Evolutionary conservation across 1,140 invertebrate genomes (phyloP), one percentile per base, ranked within the genome.

Genomic region (Kradibia gibbosae): DNA sequence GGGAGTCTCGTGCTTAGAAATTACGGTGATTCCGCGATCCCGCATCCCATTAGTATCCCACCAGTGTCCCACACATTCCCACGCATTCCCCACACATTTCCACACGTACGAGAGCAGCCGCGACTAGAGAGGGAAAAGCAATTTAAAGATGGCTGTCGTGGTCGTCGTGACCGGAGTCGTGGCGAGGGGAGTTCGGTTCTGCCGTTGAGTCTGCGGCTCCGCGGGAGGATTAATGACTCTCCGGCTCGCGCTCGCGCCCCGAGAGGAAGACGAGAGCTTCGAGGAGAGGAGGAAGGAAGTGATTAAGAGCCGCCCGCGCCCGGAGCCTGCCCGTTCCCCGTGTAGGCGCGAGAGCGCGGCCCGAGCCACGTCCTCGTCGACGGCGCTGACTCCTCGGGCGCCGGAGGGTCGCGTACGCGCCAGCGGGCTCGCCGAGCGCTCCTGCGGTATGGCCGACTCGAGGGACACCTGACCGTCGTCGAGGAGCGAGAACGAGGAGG

Each of bases 381-480:
- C 39, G 57, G 25, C 39, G 7, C 13, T 10, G 39, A 5, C 55
- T 75, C 55, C 74, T 76, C 31, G 74, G 3, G 20, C 17, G 20
- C 17, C 3, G n/a, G n/a, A n/a, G n/a, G n/a, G n/a, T 20, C 4
- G n/a, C 25, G 22, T 13, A 20, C 28, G 22, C 25, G 3, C 67
- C 2, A n/a, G 67, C 4, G 31, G 5, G 17, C 22, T 25, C n/a
- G 1, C 8, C 1, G 10, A 45, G 4, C 3, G 71, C 7, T 45
- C 25, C 25, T 13, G 0, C 71, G 45, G 34, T n/a, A 79, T 71
- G 78, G 50, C 65, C 34, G 60, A 36, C n/a, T 25, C n/a, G 22
- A 79, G 67, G 34, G 72, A 79, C 78, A 79, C 67, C 67, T 72
- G 78, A 79, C 60, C 22, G 55, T 17, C 78, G n/a, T n/a, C n/a